Evolutionary conservation across 2,797 vertebrate species (phyloP), one percentile per base, ranked within the genome.

Genomic region (Taeniopygia guttata): DNA sequence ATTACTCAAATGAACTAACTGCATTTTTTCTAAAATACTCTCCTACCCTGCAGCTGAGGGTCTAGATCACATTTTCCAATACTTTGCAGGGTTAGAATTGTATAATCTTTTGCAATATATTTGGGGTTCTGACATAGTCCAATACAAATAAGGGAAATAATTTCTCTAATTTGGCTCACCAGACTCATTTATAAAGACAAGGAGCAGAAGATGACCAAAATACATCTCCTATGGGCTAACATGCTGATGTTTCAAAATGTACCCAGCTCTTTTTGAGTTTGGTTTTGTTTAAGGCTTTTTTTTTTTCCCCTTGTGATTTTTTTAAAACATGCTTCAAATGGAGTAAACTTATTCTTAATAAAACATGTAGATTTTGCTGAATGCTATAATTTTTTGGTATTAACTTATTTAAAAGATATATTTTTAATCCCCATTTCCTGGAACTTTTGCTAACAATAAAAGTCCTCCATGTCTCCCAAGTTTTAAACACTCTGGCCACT

Each of bases 281-380:
- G 17, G 2, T 46, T 64, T 51, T 11, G 7, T 26, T 51, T 52
- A 23, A 20, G 3, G 0, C 0, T 30, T 14, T 70, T 30, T 14
- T 70, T 4, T 17, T 5, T 48, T 60, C 46, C 46, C 26, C 27
- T 42, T 4, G 11, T 29, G 10, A 64, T 49, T 72, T 60, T 52
- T 64, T 46, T 1, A 2, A 29, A 29, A 13, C 5, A 21, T 10
- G 18, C 2, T 45, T 16, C 9, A 56, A 32, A 60, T 76, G 3
- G 1, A 38, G 2, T 20, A 67, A 56, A 36, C 0, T 16, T 32
- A 19, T 34, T 74, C 15, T 43, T 48, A 34, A 23, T 42, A 81
- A 69, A 86, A 36, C 3, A n/a, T 0, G 0, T 22, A 15, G 0
- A 22, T 58, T 75, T 68, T 62, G 2, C 16, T 66, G 14, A 74